A percentile compares a stretch with the other conserved stretches of the same genome.
These are phyloP conservation scores for Tychaedon coryphoeus DNA, from an alignment of 2,113 vertebrate genomes.

Conservation along the genomic window DNA sequence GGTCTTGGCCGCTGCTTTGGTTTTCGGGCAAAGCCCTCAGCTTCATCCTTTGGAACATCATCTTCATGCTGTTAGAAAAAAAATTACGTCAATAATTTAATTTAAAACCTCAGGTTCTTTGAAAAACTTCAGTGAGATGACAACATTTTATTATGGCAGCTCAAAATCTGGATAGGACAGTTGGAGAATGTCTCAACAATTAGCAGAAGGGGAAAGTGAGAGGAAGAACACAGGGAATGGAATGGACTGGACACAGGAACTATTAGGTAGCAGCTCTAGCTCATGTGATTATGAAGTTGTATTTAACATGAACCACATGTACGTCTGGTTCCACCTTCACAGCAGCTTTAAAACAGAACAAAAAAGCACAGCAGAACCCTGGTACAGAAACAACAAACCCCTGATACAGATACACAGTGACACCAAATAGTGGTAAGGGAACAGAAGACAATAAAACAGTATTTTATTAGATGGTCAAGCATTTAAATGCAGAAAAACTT, in stretches of 20 bases:
- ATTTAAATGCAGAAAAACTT: neutral
- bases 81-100: neutral
- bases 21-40: conserved; percentile 81
- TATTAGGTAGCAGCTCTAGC: neutral
- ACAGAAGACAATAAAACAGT: neutral
- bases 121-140: neutral
- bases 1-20: conserved; percentile 91
- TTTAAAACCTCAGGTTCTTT: neutral
- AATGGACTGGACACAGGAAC: neutral
- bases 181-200: neutral
- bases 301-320: neutral
- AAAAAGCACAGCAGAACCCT: neutral
- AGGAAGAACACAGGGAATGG: neutral
- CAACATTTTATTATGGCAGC: neutral
- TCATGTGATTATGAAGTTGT: neutral
- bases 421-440: neutral
- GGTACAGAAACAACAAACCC: neutral
- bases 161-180: neutral
- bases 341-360: neutral
- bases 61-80: conserved; percentile 65
- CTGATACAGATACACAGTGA: neutral
- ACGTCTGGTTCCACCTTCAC: neutral
- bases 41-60: conserved; percentile 76
- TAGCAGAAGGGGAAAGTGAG: neutral
- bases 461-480: neutral